Percentiles rank a stretch among this genome's conserved stretches.
These are phyloP conservation scores for Amiota mariae DNA, from an alignment of 2,888 invertebrate species.

Conservation along the genomic window DNA sequence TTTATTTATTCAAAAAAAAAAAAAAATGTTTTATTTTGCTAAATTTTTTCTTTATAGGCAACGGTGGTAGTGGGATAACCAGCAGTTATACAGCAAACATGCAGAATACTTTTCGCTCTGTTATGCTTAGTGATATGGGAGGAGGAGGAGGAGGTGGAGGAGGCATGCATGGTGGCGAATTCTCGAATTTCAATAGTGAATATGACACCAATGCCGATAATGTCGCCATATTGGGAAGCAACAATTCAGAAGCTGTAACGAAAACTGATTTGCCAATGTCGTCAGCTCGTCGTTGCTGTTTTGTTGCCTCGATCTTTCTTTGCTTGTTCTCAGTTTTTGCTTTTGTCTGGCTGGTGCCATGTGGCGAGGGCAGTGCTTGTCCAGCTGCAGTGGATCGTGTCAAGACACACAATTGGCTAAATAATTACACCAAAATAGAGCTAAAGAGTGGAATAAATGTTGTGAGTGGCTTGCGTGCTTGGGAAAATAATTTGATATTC, in stretches of 20 bases:
- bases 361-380: conserved; percentile 81
- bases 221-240: conserved; percentile 69
- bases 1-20: conserved; percentile 22
- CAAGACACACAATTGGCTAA: conserved; percentile 80
- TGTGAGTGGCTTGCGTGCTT: conserved; percentile 78
- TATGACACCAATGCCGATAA: conserved; percentile 72
- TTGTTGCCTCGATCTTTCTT: conserved; percentile 81
- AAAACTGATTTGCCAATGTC: conserved; percentile 76
- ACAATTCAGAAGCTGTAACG: conserved; percentile 70
- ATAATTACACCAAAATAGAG: conserved; percentile 81
- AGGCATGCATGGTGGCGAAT: conserved; percentile 50
- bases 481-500: conserved; percentile 82
- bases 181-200: conserved; percentile 70
- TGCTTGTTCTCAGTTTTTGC: conserved; percentile 82
- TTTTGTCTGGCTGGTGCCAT: conserved; percentile 85
- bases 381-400: conserved; percentile 76
- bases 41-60: not conserved
- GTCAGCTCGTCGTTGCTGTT: conserved; percentile 79
- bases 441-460: conserved; percentile 82
- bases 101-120: conserved; percentile 71
- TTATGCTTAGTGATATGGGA: conserved; percentile 68
- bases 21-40: not conserved
- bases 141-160: conserved; percentile 33
- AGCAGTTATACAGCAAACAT: conserved; percentile 64
- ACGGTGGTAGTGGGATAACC: conserved; percentile 16